These are phyloP conservation scores for Plestiodon gilberti DNA, from an alignment of 2,113 vertebrate species.

Conservation along the genomic window DNA sequence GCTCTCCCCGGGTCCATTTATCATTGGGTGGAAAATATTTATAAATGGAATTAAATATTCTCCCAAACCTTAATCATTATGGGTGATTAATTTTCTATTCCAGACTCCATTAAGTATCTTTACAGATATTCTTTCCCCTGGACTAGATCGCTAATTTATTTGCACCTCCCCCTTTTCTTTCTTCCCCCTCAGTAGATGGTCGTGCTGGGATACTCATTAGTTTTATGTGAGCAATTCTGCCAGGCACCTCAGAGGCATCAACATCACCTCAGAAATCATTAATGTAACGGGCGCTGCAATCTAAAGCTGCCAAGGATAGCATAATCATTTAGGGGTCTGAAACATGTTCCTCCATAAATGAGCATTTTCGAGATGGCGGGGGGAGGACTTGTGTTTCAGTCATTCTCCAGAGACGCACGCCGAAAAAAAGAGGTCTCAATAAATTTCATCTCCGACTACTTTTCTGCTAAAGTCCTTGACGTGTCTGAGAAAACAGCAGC, in stretches of 20 bases:
- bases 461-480: constrained; percentile 22
- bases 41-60: constrained; percentile 74
- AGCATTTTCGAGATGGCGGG: constrained; percentile 53
- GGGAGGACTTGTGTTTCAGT: constrained; percentile 28
- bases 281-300: constrained; percentile 58
- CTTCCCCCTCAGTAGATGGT: constrained; percentile 56
- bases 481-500: constrained; percentile 23
- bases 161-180: constrained; percentile 23
- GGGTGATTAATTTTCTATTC: constrained; percentile 74
- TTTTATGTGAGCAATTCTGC: constrained; percentile 71
- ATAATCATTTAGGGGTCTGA: constrained; percentile 69
- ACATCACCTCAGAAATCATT: constrained; percentile 80
- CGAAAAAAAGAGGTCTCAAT: constrained; percentile 36
- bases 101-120: constrained; percentile 63
- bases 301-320: constrained; percentile 72
- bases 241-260: constrained; percentile 68
- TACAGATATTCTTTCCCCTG: constrained; percentile 62
- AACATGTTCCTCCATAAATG: constrained; percentile 71
- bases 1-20: constrained; percentile 43
- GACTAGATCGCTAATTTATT: constrained; percentile 71
- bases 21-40: constrained; percentile 69
- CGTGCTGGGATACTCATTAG: constrained; percentile 76
- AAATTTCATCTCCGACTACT: constrained; percentile 50
- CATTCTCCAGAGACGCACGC: constrained; percentile 49
- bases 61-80: constrained; percentile 69